Percentiles rank a stretch among this genome's conserved stretches.
These are phyloP conservation scores for Alcedo quadribrachys DNA, from an alignment of 2,797 vertebrate genomes.

Conservation along the genomic window DNA sequence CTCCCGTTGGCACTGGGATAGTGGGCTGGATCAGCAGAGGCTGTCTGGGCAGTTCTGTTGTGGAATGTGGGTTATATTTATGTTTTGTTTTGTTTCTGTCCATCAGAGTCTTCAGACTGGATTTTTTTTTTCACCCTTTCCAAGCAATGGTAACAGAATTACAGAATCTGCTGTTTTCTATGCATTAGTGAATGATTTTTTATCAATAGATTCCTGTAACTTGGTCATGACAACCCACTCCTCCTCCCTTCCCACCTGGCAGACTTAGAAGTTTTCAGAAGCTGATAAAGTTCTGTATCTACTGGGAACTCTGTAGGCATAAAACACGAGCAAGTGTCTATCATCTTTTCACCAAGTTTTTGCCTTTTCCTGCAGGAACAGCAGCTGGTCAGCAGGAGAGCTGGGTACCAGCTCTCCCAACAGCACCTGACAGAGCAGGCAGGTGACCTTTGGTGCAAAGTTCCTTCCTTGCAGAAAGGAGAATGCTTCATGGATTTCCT, in stretches of 20 bases:
- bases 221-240: neutral
- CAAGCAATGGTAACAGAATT: neutral
- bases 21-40: neutral
- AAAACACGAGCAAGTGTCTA: neutral
- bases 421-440: neutral
- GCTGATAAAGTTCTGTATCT: neutral
- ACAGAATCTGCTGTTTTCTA: neutral
- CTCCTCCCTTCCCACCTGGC: neutral
- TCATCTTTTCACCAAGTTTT: neutral
- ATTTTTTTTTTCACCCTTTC: neutral
- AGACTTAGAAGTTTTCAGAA: neutral
- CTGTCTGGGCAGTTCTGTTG: neutral
- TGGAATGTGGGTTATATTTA: neutral
- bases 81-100: neutral
- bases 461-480: neutral
- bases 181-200: neutral
- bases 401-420: neutral
- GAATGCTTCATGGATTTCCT: neutral
- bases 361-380: neutral
- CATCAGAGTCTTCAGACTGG: neutral
- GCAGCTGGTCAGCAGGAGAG: neutral
- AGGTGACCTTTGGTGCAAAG: neutral
- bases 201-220: neutral
- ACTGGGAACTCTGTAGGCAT: neutral
- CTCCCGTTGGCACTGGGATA: neutral